Evolutionary conservation across 2,113 vertebrate species (phyloP).

Genomic region (Pao palembangensis): DNA sequence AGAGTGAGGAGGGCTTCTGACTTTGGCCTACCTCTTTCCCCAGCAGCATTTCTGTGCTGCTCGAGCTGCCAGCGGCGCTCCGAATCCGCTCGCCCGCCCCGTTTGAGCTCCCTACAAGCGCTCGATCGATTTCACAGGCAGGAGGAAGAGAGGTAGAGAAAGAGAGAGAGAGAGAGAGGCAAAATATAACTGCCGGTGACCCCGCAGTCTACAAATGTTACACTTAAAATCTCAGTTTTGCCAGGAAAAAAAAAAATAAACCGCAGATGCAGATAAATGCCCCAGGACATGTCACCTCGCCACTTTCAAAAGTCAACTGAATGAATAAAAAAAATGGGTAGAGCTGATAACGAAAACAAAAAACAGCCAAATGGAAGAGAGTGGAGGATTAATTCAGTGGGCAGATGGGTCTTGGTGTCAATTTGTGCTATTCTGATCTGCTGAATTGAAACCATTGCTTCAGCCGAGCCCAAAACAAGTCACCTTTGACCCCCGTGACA

Average conservation of each 20-base stretch:
- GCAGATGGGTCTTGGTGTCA: constrained; percentile 77
- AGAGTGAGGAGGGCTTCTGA: constrained; percentile 57
- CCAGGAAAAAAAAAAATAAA: background rate
- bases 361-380: constrained; percentile 70
- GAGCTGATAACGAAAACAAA: constrained; percentile 74
- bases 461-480: constrained; percentile 67
- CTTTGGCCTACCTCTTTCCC: constrained; percentile 72
- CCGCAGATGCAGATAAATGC: constrained; percentile 38
- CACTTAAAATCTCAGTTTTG: constrained; percentile 70
- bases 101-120: constrained; percentile 76
- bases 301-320: constrained; percentile 72
- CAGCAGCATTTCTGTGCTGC: constrained; percentile 69
- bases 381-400: constrained; percentile 74
- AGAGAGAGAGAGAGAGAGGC: constrained; percentile 38
- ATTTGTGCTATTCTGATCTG: constrained; percentile 78
- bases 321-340: constrained; percentile 79
- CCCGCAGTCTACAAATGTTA: constrained; percentile 77
- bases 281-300: constrained; percentile 76
- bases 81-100: constrained; percentile 60
- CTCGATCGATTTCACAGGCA: constrained; percentile 73
- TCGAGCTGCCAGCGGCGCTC: constrained; percentile 60
- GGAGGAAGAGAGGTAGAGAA: constrained; percentile 37
- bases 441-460: constrained; percentile 70
- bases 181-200: constrained; percentile 71
- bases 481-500: constrained; percentile 70